Conservation (phyloP, 2,888 invertebrate genomes). For the Epinotia brunnichana region DNA sequence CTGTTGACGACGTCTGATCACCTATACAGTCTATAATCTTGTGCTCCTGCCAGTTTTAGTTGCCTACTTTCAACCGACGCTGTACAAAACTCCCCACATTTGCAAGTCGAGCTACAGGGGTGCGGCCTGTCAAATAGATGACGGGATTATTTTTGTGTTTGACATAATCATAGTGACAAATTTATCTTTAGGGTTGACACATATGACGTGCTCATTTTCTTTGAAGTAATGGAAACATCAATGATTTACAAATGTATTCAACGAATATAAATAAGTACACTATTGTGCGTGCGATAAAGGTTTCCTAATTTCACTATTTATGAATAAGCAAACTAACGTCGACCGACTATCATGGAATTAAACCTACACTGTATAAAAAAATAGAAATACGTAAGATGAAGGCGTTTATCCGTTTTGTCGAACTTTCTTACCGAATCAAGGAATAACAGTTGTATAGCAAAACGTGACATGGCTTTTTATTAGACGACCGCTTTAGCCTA, state of each 20-base stretch:
- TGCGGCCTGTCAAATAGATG: slow-evolving; percentile 80
- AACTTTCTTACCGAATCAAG: too few relatives aligned
- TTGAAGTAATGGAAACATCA: slow-evolving; percentile 52
- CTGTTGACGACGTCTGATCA: slow-evolving; percentile 76
- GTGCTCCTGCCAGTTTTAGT: slow-evolving; percentile 63
- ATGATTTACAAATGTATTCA: slow-evolving; percentile 8
- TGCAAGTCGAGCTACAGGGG: slow-evolving; percentile 77
- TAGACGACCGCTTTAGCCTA: too few relatives aligned
- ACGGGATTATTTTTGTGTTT: slow-evolving; percentile 84
- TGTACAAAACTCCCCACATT: slow-evolving; percentile 70
- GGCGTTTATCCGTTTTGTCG: too few relatives aligned
- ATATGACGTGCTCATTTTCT: slow-evolving; percentile 67
- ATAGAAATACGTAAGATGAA: too few relatives aligned
- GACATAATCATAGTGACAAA: slow-evolving; percentile 84
- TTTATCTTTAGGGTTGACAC: slow-evolving; percentile 78
- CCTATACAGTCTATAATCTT: slow-evolving; percentile 80
- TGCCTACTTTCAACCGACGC: slow-evolving; percentile 55
- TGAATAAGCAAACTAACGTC: not conserved
- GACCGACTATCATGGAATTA: too few relatives aligned
- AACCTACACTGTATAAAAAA: too few relatives aligned
- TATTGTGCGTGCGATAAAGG: not conserved
- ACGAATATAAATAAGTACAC: not conserved
- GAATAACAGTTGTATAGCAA: too few relatives aligned
- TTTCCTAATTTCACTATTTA: too few relatives aligned
- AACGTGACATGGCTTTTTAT: too few relatives aligned